Percentiles rank a stretch among this genome's conserved stretches.
phyloP scores from a whole-genome alignment of 37 sponge, comb jelly and placozoan species.

The Oscarella lobularis region DNA sequence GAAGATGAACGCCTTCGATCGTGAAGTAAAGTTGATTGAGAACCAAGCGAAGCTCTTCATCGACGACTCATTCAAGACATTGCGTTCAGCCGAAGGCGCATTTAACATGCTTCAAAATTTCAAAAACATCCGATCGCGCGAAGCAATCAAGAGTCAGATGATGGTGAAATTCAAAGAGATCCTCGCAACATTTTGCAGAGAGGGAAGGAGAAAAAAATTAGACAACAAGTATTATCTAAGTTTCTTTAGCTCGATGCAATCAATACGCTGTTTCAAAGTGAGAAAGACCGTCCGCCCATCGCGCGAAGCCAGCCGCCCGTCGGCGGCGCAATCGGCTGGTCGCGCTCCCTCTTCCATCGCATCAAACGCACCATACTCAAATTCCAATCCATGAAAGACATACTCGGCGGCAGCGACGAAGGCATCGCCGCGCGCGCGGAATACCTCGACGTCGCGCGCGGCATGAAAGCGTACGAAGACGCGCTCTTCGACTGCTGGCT shows the following conservation, averaged over 20 bases:
- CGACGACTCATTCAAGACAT: constrained; percentile 86
- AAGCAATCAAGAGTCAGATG: constrained; percentile 87
- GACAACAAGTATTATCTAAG: no score
- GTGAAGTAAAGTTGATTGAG: constrained; percentile 78
- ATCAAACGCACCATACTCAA: constrained; percentile 91
- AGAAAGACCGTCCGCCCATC: constrained; percentile 69
- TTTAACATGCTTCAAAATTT: constrained; percentile 99
- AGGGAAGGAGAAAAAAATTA: no score
- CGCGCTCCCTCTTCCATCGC: constrained; percentile 81
- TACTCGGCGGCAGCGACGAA: constrained; percentile 6
- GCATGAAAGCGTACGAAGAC: constrained; percentile 91
- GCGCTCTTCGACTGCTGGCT: constrained; percentile 64
- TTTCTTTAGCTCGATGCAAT: constrained; percentile 74
- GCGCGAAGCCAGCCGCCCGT: constrained; percentile 86
- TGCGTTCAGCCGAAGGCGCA: constrained; percentile 95
- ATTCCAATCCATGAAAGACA: constrained; percentile 48
- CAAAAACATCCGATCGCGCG: constrained; percentile 74
- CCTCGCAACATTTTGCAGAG: constrained; percentile 76
- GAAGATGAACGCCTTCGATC: constrained; percentile 82
- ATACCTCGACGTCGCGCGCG: constrained; percentile 83
- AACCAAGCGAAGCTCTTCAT: constrained; percentile 87
- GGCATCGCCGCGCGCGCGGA: constrained; percentile 53
- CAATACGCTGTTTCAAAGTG: constrained; percentile 52
- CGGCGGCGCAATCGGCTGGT: constrained; percentile 96
- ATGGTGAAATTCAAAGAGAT: constrained; percentile 96